Evolutionary conservation across 2,797 vertebrate genomes (phyloP).

Genomic region (Typhlichthys eigenmanni): DNA sequence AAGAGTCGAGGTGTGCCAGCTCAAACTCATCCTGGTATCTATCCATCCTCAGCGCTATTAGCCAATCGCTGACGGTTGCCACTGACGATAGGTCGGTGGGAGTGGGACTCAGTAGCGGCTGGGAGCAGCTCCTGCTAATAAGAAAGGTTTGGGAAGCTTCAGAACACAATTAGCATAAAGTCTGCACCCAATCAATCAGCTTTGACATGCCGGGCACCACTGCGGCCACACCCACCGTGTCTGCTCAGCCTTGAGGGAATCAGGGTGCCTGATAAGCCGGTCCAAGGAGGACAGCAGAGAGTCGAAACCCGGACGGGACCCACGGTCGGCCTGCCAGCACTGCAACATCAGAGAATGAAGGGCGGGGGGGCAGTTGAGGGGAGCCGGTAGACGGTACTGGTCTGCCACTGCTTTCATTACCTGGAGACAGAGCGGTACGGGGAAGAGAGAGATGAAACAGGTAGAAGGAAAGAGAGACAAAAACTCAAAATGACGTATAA

Average conservation of each 20-base stretch:
- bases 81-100: conserved; percentile 79
- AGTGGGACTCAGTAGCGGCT: conserved; percentile 80
- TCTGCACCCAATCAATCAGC: background rate
- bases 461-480: too few relatives aligned
- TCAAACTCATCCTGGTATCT: conserved; percentile 92
- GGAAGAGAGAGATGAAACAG: background rate
- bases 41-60: conserved; percentile 93
- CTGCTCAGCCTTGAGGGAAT: conserved; percentile 78
- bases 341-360: conserved; percentile 95
- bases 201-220: conserved; percentile 4
- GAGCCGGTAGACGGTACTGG: conserved; percentile 91
- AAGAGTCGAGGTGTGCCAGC: conserved; percentile 86
- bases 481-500: too few relatives aligned
- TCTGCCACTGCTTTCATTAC: conserved; percentile 96
- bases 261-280: conserved; percentile 81
- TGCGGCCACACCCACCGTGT: conserved; percentile 65
- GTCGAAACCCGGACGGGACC: conserved; percentile 86
- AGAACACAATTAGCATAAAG: conserved; percentile 11
- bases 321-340: conserved; percentile 89
- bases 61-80: conserved; percentile 86
- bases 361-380: conserved; percentile 88
- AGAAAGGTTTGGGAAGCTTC: background rate
- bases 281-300: conserved; percentile 86
- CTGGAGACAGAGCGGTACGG: conserved; percentile 60
- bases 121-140: conserved; percentile 72